These are phyloP conservation scores for Sebastes glaucus DNA, from an alignment of 2,797 vertebrate genomes.

Conservation along the genomic window DNA sequence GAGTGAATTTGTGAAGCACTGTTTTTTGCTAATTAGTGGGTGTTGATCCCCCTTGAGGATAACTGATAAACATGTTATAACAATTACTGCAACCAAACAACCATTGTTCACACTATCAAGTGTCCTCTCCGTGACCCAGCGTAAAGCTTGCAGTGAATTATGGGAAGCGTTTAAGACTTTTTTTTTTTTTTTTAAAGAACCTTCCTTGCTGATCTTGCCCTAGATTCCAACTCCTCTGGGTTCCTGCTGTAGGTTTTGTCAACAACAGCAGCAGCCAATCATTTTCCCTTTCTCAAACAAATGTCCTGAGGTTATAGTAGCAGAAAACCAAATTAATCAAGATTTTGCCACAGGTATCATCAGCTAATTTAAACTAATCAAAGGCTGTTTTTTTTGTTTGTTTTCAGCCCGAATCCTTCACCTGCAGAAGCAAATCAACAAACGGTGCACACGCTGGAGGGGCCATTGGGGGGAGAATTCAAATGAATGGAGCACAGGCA, in stretches of 20 bases:
- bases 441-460: background rate
- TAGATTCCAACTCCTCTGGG: constrained; percentile 16
- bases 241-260: constrained; percentile 25
- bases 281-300: background rate
- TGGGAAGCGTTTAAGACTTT: background rate
- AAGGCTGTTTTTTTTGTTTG: background rate
- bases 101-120: background rate
- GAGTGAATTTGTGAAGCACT: background rate
- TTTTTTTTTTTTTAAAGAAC: background rate
- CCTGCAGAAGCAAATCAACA: constrained; percentile 18
- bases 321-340: constrained; percentile 18
- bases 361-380: constrained; percentile 33
- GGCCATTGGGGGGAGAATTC: background rate
- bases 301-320: background rate
- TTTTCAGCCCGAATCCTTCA: constrained; percentile 4
- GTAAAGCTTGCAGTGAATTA: background rate
- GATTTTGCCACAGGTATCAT: constrained; percentile 1
- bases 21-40: constrained; percentile 25
- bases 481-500: constrained; percentile 4
- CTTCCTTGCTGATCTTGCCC: constrained; percentile 11
- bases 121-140: constrained; percentile 15
- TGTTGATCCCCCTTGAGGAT: constrained; percentile 16
- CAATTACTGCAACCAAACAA: constrained; percentile 14
- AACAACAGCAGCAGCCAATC: constrained; percentile 29
- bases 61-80: background rate